Conservation (phyloP, 2,797 vertebrate species). For the Alauda arvensis region DNA sequence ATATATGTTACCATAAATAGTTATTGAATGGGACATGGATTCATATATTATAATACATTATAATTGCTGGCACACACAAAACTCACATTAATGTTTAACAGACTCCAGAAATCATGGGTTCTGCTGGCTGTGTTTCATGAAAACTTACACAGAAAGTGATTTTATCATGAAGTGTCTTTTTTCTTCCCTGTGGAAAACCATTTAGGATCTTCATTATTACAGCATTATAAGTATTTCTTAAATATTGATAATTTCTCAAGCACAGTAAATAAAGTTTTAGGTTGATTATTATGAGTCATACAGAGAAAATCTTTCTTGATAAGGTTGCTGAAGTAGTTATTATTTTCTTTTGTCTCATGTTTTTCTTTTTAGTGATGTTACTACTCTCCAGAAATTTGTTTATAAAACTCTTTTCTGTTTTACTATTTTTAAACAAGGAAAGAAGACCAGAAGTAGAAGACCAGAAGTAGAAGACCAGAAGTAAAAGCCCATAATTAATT, state of each 20-base stretch:
- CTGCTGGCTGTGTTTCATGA: neutral
- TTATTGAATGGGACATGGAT: slow-evolving; percentile 20
- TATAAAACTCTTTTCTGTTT: neutral
- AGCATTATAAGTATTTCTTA: neutral
- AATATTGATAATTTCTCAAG: neutral
- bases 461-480: neutral
- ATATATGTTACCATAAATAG: slow-evolving; percentile 35
- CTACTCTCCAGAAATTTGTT: neutral
- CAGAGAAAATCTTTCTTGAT: neutral
- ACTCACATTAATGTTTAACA: slow-evolving; percentile 19
- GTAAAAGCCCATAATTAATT: neutral
- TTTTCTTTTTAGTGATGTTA: neutral
- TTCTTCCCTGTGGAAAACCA: neutral
- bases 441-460: neutral
- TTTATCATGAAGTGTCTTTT: neutral
- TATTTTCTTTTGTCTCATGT: neutral
- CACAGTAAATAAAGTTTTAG: neutral
- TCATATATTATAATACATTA: slow-evolving; percentile 31
- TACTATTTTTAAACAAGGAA: neutral
- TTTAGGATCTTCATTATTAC: neutral
- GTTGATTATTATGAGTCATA: neutral
- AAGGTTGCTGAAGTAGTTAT: neutral
- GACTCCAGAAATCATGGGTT: slow-evolving; percentile 6
- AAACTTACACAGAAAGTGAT: neutral
- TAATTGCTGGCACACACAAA: slow-evolving; percentile 2